Evolutionary conservation across 2,888 invertebrate genomes (phyloP), one percentile per base, ranked within the genome.

Genomic region (Hemicrepidius hirtus): DNA sequence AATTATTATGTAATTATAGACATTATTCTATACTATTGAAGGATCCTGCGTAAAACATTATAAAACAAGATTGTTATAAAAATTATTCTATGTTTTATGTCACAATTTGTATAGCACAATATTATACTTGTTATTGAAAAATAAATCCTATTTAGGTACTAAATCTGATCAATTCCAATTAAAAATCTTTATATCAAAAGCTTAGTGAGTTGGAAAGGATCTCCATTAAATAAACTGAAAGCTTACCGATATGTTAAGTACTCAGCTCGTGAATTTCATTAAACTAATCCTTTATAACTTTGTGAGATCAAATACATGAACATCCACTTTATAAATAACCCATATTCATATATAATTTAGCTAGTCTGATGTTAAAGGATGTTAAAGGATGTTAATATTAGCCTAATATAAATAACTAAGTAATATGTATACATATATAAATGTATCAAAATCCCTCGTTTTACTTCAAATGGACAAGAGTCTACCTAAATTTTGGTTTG

Each of bases 231-330:
- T 62, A 62, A 62, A 62, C 46, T 44, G 62, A 28, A 44, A 32
- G 44, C 46, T 62, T 62, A 62, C 16, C 62, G 62, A 28, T 62
- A 44, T 62, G 46, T 62, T 62, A 62, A 62, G 62, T 62, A 62
- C 28, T 62, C 62, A 46, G 62, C 28, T 28, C 40, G 40, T 60
- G 44, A 16, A 44, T 44, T 60, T 41, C 24, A 60, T 60, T 60
- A 62, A 46, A 44, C 46, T 46, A 46, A 46, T 46, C 28, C 46
- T 59, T 46, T 16, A 32, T 32, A 24, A 53, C 53, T 53, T 13
- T 53, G 12, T 12, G 53, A 53, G 21, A 53, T 28, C 21, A 53
- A 53, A 53, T 53, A 53, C 53, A 24, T 24, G 1, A 53, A 53
- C 32, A 53, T 53, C 28, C 53, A 28, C 24, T 53, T 53, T 53